Conservation (phyloP, 2,888 invertebrate species). For the Eumerus sabulonum region DNA sequence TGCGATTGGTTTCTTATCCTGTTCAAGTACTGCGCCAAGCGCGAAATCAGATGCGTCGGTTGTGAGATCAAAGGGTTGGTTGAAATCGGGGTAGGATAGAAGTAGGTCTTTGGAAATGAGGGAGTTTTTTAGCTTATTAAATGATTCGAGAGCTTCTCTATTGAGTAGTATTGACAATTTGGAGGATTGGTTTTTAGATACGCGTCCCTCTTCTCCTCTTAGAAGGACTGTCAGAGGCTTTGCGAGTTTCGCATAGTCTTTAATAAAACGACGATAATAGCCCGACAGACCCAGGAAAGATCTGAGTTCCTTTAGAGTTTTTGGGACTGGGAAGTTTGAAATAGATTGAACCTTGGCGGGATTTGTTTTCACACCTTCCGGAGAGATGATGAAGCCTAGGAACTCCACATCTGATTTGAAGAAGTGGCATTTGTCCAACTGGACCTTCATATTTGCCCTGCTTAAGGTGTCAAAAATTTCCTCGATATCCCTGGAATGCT, state of each 20-base stretch:
- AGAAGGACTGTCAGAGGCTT: constrained; percentile 64
- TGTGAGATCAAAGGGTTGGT: constrained; percentile 8
- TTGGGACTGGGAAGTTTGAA: constrained; percentile 60
- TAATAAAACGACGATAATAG: constrained; percentile 67
- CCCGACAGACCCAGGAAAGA: constrained; percentile 63
- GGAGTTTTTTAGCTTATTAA: constrained; percentile 19
- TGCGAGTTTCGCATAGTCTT: constrained; percentile 59
- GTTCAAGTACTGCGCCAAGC: constrained; percentile 16
- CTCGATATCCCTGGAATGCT: constrained; percentile 1
- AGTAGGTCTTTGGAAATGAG: constrained; percentile 15
- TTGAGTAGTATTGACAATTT: constrained; percentile 9
- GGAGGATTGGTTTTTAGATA: constrained; percentile 35
- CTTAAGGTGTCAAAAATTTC: constrained; percentile 17
- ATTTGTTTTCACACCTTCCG: constrained; percentile 71
- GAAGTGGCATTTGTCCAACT: constrained; percentile 32
- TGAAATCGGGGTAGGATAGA: constrained; percentile 12
- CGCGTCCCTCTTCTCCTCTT: constrained; percentile 50
- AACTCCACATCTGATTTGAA: constrained; percentile 53
- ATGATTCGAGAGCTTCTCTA: constrained; percentile 19
- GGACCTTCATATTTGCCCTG: constrained; percentile 45
- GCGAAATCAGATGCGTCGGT: constrained; percentile 32
- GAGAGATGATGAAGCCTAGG: constrained; percentile 71
- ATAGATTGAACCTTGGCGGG: too few species aligned
- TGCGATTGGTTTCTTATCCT: constrained; percentile 16
- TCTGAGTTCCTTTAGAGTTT: constrained; percentile 27